A percentile compares a stretch with the other conserved stretches of the same genome.
Evolutionary conservation across 2,797 vertebrate species (phyloP).

Genomic region (Lates japonicus): DNA sequence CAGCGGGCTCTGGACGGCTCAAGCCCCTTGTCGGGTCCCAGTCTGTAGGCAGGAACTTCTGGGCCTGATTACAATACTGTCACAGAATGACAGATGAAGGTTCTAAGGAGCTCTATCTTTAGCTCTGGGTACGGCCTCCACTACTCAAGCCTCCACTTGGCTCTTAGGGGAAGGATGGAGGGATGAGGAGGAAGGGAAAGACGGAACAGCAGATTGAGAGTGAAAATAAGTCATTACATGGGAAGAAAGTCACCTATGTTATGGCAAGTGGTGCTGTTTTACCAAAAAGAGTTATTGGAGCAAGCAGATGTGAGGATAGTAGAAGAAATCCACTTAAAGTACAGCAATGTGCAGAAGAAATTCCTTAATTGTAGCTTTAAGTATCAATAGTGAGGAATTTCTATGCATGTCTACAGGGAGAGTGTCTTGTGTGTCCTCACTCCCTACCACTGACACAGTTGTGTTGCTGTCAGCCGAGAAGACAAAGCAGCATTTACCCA

Average conservation of each 20-base stretch:
- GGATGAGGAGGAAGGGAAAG: slow-evolving; percentile 54
- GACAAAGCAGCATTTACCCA: slow-evolving; percentile 74
- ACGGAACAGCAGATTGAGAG: slow-evolving; percentile 51
- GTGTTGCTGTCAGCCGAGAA: slow-evolving; percentile 74
- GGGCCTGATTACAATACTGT: slow-evolving; percentile 83
- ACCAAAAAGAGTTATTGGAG: slow-evolving; percentile 19
- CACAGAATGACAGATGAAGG: slow-evolving; percentile 80
- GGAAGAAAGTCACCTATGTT: slow-evolving; percentile 59
- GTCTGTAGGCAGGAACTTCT: slow-evolving; percentile 74
- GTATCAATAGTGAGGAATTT: slow-evolving; percentile 30
- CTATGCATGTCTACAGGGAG: slow-evolving; percentile 20
- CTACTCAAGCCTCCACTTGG: slow-evolving; percentile 65
- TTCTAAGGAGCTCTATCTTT: slow-evolving; percentile 80
- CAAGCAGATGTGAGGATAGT: slow-evolving; percentile 1
- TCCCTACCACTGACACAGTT: slow-evolving; percentile 49
- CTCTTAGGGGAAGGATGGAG: slow-evolving; percentile 71
- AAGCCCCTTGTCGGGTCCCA: slow-evolving; percentile 63
- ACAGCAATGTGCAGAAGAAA: slow-evolving; percentile 8
- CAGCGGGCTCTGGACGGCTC: slow-evolving; percentile 66
- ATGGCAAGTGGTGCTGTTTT: neutral
- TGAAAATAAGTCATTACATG: slow-evolving; percentile 58
- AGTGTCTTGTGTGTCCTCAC: slow-evolving; percentile 50
- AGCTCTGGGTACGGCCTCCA: slow-evolving; percentile 71
- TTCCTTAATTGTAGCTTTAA: neutral
- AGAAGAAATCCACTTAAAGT: slow-evolving; percentile 1